phyloP scores from a whole-genome alignment of 1,140 invertebrate species.

The Drosophila varians region DNA sequence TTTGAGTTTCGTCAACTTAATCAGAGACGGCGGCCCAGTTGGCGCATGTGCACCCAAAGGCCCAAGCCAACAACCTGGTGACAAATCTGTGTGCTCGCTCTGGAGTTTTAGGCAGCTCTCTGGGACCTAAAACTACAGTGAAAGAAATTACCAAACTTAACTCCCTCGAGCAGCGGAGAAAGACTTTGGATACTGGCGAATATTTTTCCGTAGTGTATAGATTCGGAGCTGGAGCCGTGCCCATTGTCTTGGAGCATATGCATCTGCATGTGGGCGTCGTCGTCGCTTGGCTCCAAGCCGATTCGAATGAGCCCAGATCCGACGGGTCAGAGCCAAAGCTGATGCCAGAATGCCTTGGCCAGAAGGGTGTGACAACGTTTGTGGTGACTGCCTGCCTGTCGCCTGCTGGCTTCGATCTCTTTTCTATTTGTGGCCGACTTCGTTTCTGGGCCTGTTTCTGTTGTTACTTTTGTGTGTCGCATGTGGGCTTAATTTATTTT shows the following conservation, averaged over 20 bases:
- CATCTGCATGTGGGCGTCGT: constrained; percentile 78
- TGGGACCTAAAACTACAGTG: constrained; percentile 6
- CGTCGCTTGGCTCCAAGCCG: constrained; percentile 38
- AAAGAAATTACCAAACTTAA: background rate
- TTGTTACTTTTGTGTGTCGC: constrained; percentile 29
- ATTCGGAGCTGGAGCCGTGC: constrained; percentile 39
- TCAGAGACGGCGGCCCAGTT: constrained; percentile 69
- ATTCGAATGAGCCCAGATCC: constrained; percentile 9
- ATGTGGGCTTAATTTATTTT: constrained; percentile 82
- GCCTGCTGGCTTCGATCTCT: constrained; percentile 48
- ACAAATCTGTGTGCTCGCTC: constrained; percentile 62
- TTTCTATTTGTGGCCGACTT: constrained; percentile 23
- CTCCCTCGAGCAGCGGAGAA: no score
- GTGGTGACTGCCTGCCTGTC: constrained; percentile 68
- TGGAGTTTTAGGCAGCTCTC: constrained; percentile 11
- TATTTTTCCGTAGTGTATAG: background rate
- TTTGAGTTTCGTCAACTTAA: constrained; percentile 74
- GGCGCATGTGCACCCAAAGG: constrained; percentile 54
- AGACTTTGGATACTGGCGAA: no score
- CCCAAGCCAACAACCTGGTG: constrained; percentile 67
- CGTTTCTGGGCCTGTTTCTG: constrained; percentile 5
- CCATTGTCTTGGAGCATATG: constrained; percentile 53
- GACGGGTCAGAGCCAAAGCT: constrained; percentile 58
- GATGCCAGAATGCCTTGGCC: constrained; percentile 75
- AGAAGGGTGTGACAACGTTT: constrained; percentile 81